Conservation (phyloP, 1,140 invertebrate genomes). For the Calosoma granatense region DNA sequence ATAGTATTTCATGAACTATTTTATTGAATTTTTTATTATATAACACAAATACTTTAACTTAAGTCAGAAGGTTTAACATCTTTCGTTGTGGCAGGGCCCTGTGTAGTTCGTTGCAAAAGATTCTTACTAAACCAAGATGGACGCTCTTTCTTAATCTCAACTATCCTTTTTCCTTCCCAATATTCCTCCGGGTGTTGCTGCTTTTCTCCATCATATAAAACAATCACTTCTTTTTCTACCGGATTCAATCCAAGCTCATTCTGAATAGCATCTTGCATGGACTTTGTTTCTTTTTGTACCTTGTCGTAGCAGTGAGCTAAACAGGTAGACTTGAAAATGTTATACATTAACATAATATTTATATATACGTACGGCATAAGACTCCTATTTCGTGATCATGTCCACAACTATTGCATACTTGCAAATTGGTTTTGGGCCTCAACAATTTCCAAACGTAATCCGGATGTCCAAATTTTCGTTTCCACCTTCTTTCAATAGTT, state of each 20-base stretch:
- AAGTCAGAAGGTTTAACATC: constrained; percentile 63
- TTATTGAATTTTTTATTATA: too few relatives aligned
- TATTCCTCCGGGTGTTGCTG: constrained; percentile 38
- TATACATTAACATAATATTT: constrained; percentile 3
- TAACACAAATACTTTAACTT: too few relatives aligned
- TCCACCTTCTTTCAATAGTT: constrained; percentile 59
- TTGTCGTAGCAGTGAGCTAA: constrained; percentile 70
- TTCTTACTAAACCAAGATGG: constrained; percentile 74
- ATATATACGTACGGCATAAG: constrained; percentile 61
- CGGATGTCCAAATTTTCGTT: constrained; percentile 56
- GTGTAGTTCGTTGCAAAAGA: constrained; percentile 63
- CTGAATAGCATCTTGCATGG: constrained; percentile 64
- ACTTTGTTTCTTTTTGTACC: constrained; percentile 66
- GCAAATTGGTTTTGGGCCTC: constrained; percentile 59
- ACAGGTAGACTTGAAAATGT: constrained; percentile 15
- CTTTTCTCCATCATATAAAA: constrained; percentile 73
- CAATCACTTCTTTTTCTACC: constrained; percentile 72
- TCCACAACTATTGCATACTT: constrained; percentile 68
- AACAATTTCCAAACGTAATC: constrained; percentile 56
- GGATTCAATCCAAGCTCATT: constrained; percentile 55
- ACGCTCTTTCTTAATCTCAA: constrained; percentile 62
- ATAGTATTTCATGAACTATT: too few relatives aligned
- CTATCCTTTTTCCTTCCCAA: constrained; percentile 52
- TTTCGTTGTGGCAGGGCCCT: constrained; percentile 49
- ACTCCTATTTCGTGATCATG: constrained; percentile 62